These are phyloP conservation scores for Seriola quinqueradiata DNA, from an alignment of 2,113 vertebrate species.

Conservation along the genomic window DNA sequence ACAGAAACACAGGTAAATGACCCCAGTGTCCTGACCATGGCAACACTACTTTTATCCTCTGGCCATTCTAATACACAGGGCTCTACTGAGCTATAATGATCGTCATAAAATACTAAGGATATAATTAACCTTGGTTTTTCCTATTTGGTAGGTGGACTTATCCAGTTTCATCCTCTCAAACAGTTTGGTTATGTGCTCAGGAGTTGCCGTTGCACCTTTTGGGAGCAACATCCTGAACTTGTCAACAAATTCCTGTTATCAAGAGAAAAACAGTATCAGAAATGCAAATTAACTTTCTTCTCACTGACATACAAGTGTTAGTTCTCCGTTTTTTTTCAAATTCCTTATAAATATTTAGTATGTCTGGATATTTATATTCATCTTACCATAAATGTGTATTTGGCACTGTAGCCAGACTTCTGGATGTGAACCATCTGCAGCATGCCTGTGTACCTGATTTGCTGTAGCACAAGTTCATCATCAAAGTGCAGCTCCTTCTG, in stretches of 20 bases:
- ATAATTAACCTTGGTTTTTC: conserved; percentile 88
- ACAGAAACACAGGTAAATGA: not conserved
- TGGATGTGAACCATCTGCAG: conserved; percentile 91
- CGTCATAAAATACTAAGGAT: not conserved
- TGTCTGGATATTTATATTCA: too few relatives aligned
- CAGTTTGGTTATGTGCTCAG: conserved; percentile 88
- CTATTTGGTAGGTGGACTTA: conserved; percentile 90
- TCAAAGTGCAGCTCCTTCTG: conserved; percentile 94
- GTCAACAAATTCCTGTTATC: conserved; percentile 87
- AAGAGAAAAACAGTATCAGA: conserved; percentile 17
- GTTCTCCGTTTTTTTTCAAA: not conserved
- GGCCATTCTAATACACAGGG: not conserved
- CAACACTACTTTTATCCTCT: not conserved
- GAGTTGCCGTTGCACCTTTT: conserved; percentile 81
- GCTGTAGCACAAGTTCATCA: conserved; percentile 90
- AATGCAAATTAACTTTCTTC: not conserved
- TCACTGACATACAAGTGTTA: not conserved
- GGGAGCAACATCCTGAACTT: conserved; percentile 93
- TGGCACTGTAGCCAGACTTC: conserved; percentile 92
- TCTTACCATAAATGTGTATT: conserved; percentile 92
- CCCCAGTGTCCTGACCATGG: not conserved
- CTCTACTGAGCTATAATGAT: not conserved
- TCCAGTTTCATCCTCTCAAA: conserved; percentile 86
- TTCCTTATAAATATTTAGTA: not conserved
- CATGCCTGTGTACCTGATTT: conserved; percentile 92